Evolutionary conservation across 1,140 invertebrate genomes (phyloP).

Genomic region (Agrypnia vestita): DNA sequence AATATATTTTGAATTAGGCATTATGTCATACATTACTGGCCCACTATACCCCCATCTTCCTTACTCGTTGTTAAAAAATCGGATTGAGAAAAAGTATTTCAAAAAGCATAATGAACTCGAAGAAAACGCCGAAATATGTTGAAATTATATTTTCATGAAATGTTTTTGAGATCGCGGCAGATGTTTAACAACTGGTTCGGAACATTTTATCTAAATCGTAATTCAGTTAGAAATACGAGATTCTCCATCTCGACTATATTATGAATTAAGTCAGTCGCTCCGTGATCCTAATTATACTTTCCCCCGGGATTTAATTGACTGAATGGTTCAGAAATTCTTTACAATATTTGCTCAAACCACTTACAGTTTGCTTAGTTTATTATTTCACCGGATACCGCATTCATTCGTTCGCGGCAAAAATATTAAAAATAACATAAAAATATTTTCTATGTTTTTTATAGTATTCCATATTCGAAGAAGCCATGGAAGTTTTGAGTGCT

Average conservation of each 20-base stretch:
- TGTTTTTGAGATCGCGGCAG: slow-evolving; percentile 2
- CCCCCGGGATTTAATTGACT: slow-evolving; percentile 17
- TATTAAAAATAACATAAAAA: too few relatives aligned
- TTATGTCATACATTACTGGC: too few relatives aligned
- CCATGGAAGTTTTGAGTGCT: too few relatives aligned
- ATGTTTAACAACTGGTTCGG: slow-evolving; percentile 31
- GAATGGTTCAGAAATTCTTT: background rate
- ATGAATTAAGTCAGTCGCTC: slow-evolving; percentile 30
- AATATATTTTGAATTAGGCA: too few relatives aligned
- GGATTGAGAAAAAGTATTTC: background rate
- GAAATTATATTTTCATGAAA: slow-evolving; percentile 26
- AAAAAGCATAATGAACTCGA: slow-evolving; percentile 15
- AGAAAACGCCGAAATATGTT: background rate
- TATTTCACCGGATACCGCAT: too few relatives aligned
- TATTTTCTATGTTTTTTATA: too few relatives aligned
- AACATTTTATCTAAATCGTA: slow-evolving; percentile 33
- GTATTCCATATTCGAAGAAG: too few relatives aligned
- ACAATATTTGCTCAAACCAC: background rate
- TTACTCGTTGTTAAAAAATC: background rate
- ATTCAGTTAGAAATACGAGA: slow-evolving; percentile 6
- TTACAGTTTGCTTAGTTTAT: background rate
- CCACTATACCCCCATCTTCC: too few relatives aligned
- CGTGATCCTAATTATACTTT: slow-evolving; percentile 34
- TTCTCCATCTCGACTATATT: background rate
- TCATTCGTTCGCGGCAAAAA: too few relatives aligned